Percentiles rank a stretch among this genome's conserved stretches.
phyloP scores from a whole-genome alignment of 2,888 invertebrate genomes.

The Macrophya annulata region DNA sequence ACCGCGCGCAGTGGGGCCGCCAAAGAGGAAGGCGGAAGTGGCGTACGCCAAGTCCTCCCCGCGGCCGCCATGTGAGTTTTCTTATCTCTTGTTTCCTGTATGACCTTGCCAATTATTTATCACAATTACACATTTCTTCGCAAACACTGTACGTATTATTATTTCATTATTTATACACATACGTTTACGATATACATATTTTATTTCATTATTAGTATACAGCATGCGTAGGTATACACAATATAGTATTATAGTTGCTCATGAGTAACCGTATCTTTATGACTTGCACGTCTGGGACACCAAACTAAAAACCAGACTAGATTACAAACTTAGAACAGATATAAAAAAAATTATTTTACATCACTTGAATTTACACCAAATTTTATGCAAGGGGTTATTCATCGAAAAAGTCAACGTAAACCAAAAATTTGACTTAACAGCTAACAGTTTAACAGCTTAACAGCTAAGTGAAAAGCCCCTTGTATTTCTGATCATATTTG shows the following conservation, averaged over 20 bases:
- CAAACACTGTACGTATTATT: not conserved
- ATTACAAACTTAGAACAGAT: not conserved
- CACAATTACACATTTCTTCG: conserved; percentile 5
- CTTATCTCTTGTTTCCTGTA: conserved; percentile 45
- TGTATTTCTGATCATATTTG: not conserved
- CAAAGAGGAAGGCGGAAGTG: conserved; percentile 52
- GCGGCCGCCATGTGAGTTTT: conserved; percentile 54
- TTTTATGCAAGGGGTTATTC: not conserved
- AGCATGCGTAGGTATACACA: not conserved
- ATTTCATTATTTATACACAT: not conserved
- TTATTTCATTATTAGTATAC: not conserved
- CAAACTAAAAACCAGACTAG: not conserved
- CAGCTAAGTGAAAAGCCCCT: not conserved
- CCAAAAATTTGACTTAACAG: not conserved
- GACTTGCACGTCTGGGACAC: not conserved
- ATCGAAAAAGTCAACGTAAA: not conserved
- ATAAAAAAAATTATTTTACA: not conserved
- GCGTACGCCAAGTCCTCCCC: conserved; percentile 52
- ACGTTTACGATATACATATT: not conserved
- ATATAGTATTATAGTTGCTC: not conserved
- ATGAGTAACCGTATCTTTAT: not conserved
- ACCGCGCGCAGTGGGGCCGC: conserved; percentile 57
- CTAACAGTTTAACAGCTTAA: not conserved
- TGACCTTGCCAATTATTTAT: conserved; percentile 14
- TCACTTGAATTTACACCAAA: not conserved